Conservation (phyloP, 2,797 vertebrate species). For the Tokudaia muenninki region DNA sequence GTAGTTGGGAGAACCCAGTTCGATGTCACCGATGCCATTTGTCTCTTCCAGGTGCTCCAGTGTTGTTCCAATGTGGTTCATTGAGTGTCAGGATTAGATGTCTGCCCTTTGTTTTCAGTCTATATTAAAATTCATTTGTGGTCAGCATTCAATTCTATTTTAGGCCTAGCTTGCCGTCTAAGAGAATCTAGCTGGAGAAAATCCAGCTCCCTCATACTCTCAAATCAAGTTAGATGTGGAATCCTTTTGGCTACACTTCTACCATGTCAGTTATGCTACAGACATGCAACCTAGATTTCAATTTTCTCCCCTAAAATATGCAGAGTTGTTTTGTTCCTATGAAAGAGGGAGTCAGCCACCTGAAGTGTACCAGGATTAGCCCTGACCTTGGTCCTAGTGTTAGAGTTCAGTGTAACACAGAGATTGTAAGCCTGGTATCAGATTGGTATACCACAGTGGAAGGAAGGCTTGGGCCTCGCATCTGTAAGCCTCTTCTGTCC, state of each 20-base stretch:
- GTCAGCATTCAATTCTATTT: constrained; percentile 59
- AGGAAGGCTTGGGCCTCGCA: background rate
- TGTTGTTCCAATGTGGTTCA: background rate
- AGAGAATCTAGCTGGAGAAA: constrained; percentile 64
- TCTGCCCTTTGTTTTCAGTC: constrained; percentile 17
- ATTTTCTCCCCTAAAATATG: background rate
- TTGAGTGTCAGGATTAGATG: background rate
- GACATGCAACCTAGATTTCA: background rate
- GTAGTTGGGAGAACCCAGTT: background rate
- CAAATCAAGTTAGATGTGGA: constrained; percentile 65
- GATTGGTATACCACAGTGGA: fast-evolving
- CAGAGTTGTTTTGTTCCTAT: constrained; percentile 1
- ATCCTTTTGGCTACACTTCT: constrained; percentile 51
- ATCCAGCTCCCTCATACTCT: constrained; percentile 58
- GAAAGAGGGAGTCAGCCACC: background rate
- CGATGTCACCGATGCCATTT: background rate
- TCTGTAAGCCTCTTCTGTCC: no score
- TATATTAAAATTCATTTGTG: constrained; percentile 46
- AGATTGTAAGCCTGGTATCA: background rate
- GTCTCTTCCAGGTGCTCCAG: background rate
- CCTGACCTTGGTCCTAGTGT: background rate
- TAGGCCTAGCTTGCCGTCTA: constrained; percentile 58
- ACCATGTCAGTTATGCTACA: background rate
- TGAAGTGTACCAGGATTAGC: background rate
- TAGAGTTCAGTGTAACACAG: background rate